Evolutionary conservation across 2,113 vertebrate species (phyloP), one percentile per base, ranked within the genome.

Genomic region (Sterna hirundo): DNA sequence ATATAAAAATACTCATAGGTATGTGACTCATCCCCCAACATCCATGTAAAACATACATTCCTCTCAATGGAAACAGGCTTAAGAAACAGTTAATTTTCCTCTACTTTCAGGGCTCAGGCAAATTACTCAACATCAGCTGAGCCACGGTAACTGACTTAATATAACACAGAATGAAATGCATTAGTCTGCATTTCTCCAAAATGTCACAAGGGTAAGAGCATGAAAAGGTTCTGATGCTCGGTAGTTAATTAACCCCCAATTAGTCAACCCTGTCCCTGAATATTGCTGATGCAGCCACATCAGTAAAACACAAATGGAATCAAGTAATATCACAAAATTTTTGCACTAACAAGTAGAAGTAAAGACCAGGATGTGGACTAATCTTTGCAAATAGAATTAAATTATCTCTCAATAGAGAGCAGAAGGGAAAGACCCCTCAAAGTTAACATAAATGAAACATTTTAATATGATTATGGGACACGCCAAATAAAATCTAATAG

Each of bases 381-480:
- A 85, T 96, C 40, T 82, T 83, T 94, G 68, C 96, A 97, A 97
- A 94, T 32, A 95, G 74, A 93, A 88, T 96, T 84, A 97, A 90
- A 96, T 93, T 95, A 83, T 72, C 88, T 88, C 94, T 89, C 64
- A 92, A 83, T 29, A 85, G 93, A 97, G 65, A 95, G 36, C 62
- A 90, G 81, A 96, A 93, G 51, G 46, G 57, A 96, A 95, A 94
- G 92, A 85, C 90, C 79, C 54, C 86, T 96, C 84, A 95, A 85
- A 95, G 91, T 93, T 95, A 97, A 91, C 76, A 76, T 86, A 95
- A 97, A 92, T 85, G 65, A 86, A 54, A 95, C 32, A 83, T 83
- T 96, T 97, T 95, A 96, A 97, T 97, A 93, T 34, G 91, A 93
- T 93, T 97, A 97, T 71, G 72, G 79, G 96, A 97, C 91, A 71